These are phyloP conservation scores for Drosophila yooni DNA, from an alignment of 2,888 invertebrate species.

Conservation along the genomic window DNA sequence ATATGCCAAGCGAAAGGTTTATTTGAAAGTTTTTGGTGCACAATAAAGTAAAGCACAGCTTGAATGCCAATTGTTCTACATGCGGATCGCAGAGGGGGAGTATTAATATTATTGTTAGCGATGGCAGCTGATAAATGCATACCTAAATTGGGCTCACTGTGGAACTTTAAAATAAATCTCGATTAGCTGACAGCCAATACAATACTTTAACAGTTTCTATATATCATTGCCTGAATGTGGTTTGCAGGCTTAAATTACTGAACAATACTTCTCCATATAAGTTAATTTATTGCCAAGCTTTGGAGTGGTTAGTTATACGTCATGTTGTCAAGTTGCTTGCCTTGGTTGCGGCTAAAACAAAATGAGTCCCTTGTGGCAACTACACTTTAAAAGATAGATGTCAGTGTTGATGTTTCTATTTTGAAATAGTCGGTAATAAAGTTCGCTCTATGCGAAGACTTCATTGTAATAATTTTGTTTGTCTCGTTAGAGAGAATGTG, in stretches of 20 bases:
- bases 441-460: background rate
- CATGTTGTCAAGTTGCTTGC: background rate
- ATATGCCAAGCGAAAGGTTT: conserved; percentile 57
- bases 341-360: background rate
- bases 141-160: background rate
- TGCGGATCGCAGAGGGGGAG: background rate
- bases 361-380: background rate
- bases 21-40: conserved; percentile 25
- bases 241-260: background rate
- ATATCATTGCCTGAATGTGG: background rate
- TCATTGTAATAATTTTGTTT: background rate
- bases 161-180: background rate
- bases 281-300: background rate
- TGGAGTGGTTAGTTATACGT: background rate
- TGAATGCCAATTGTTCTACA: background rate
- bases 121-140: background rate
- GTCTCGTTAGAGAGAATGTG: too few species aligned
- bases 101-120: background rate
- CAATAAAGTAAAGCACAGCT: conserved; percentile 24
- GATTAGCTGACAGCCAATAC: background rate
- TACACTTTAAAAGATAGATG: background rate
- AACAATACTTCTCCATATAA: background rate
- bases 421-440: background rate
- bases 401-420: background rate
- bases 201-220: background rate